Evolutionary conservation across 2,888 invertebrate species (phyloP).

Genomic region (Hypomecis atomaria): DNA sequence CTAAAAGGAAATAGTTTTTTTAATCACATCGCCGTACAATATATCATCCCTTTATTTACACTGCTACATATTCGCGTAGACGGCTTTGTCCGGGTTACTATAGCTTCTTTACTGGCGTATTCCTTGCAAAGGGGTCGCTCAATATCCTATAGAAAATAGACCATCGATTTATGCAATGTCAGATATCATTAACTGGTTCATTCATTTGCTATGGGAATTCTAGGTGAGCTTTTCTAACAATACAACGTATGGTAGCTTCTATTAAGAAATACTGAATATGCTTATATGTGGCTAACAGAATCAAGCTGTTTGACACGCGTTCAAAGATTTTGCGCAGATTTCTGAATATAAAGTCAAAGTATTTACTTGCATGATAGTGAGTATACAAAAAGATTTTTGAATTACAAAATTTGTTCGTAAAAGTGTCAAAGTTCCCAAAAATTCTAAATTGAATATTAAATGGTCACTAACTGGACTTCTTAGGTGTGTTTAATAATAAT

Average conservation of each 20-base stretch:
- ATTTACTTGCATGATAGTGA: too few relatives aligned
- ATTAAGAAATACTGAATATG: neutral
- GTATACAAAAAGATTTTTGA: too few relatives aligned
- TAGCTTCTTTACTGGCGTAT: conserved; percentile 57
- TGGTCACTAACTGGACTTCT: too few relatives aligned
- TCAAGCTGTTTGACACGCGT: too few relatives aligned
- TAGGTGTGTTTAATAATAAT: too few relatives aligned
- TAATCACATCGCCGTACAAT: conserved; percentile 79
- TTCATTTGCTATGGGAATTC: conserved; percentile 54
- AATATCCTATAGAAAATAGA: conserved; percentile 54
- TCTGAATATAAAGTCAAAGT: too few relatives aligned
- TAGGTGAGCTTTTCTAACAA: conserved; percentile 6
- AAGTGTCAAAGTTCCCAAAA: too few relatives aligned
- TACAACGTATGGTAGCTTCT: neutral
- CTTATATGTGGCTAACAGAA: too few relatives aligned
- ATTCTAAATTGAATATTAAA: too few relatives aligned
- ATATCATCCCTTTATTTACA: conserved; percentile 83
- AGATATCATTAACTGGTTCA: conserved; percentile 52
- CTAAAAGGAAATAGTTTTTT: conserved; percentile 80
- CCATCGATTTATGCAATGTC: conserved; percentile 56
- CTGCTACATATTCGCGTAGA: conserved; percentile 79
- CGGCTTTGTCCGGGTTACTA: conserved; percentile 67
- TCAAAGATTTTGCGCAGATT: too few relatives aligned
- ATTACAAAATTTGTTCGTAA: too few relatives aligned
- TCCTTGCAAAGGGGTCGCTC: conserved; percentile 41